Conservation (phyloP, 2,888 invertebrate species). For the Hypercompe scribonia region DNA sequence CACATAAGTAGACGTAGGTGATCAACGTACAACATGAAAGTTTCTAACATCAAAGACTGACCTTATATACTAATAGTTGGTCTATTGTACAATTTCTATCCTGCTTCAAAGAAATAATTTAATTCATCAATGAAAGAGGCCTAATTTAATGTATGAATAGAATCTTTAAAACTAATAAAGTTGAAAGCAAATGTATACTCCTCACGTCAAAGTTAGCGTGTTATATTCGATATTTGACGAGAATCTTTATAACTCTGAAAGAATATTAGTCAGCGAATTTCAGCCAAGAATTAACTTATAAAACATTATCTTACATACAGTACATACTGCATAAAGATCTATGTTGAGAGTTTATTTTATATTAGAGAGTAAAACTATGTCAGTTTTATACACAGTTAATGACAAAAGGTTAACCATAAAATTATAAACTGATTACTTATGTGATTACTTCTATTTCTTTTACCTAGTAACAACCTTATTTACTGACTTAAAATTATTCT, state of each 20-base stretch:
- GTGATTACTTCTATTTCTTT: too few species aligned
- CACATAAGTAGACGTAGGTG: not conserved
- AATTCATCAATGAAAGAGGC: not conserved
- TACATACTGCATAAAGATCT: too few species aligned
- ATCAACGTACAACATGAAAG: not conserved
- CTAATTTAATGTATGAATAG: not conserved
- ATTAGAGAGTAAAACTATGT: too few species aligned
- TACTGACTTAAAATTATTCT: too few species aligned
- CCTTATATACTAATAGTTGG: not conserved
- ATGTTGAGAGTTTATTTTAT: too few species aligned
- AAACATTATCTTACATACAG: too few species aligned
- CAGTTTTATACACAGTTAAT: too few species aligned
- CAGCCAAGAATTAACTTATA: not conserved
- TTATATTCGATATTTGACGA: not conserved
- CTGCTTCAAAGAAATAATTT: not conserved
- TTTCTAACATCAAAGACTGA: not conserved
- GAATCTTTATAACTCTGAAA: not conserved
- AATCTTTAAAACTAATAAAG: not conserved
- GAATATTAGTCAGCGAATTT: not conserved
- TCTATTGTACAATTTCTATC: not conserved
- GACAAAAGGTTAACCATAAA: too few species aligned
- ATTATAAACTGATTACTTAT: too few species aligned
- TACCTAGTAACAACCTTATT: too few species aligned
- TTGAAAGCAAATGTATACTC: not conserved
- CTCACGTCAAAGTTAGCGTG: not conserved